Conservation (phyloP, 2,888 invertebrate species). For the Therioaphis trifolii region DNA sequence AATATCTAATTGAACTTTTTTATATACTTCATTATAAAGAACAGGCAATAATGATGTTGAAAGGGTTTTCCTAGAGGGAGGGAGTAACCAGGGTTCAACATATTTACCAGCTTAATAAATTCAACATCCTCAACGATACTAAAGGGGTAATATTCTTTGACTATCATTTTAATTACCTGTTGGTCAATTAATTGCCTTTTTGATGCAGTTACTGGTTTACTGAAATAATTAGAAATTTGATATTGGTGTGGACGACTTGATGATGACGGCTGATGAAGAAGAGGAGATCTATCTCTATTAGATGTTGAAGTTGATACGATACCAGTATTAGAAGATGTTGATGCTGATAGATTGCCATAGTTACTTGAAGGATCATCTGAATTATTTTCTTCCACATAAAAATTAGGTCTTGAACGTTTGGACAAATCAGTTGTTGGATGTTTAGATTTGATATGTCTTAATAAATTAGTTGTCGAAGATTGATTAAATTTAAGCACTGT, state of each 20-base stretch:
- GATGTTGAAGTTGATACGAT: neutral
- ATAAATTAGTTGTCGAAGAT: constrained; percentile 22
- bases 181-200: constrained; percentile 39
- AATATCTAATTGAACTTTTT: constrained; percentile 29
- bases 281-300: neutral
- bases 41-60: constrained; percentile 61
- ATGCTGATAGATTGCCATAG: constrained; percentile 15
- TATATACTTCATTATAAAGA: constrained; percentile 49
- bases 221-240: constrained; percentile 33
- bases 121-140: constrained; percentile 30
- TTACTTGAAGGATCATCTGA: constrained; percentile 12
- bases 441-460: constrained; percentile 35
- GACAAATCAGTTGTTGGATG: constrained; percentile 38
- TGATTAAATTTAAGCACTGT: constrained; percentile 26
- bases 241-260: constrained; percentile 9
- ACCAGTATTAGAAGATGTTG: neutral
- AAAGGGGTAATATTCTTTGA: constrained; percentile 28
- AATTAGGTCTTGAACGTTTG: neutral
- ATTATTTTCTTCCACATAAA: constrained; percentile 24
- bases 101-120: constrained; percentile 22
- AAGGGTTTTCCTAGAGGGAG: constrained; percentile 63
- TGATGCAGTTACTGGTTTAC: constrained; percentile 21
- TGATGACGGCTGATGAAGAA: neutral
- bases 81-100: constrained; percentile 42
- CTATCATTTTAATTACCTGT: constrained; percentile 43